Percentiles rank a stretch among this genome's conserved stretches.
These are phyloP conservation scores for Apamea crenata DNA, from an alignment of 2,888 invertebrate species.

Conservation along the genomic window DNA sequence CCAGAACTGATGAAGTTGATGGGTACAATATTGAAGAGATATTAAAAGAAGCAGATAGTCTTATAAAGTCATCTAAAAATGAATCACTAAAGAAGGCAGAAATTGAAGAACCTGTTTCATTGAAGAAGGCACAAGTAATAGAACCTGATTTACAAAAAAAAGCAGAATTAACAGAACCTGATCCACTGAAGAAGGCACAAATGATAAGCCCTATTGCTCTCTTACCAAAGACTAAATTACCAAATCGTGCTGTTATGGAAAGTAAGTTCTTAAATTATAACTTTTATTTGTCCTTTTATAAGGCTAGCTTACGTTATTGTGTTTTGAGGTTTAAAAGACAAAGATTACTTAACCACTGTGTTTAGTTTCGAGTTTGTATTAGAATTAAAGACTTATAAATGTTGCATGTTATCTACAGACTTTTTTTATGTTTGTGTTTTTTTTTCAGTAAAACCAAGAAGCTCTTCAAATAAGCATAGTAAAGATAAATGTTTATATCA, in stretches of 20 bases:
- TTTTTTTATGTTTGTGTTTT: conserved; percentile 23
- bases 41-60: conserved; percentile 53
- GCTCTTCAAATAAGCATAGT: conserved; percentile 67
- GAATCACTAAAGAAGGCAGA: conserved; percentile 73
- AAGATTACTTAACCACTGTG: neutral
- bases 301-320: neutral
- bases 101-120: conserved; percentile 76
- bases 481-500: conserved; percentile 72
- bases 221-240: conserved; percentile 68
- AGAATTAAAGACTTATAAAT: neutral
- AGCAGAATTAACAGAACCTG: conserved; percentile 79
- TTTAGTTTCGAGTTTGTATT: neutral
- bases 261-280: conserved; percentile 69
- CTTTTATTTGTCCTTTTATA: neutral
- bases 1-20: conserved; percentile 72
- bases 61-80: conserved; percentile 49
- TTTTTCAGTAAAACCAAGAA: conserved; percentile 73
- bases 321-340: neutral
- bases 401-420: neutral
- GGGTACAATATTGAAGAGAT: conserved; percentile 57
- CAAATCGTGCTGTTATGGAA: conserved; percentile 61
- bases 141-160: conserved; percentile 73
- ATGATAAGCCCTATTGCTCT: conserved; percentile 78
- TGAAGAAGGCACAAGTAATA: conserved; percentile 78
- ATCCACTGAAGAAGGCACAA: conserved; percentile 74